Base-by-base conservation (phyloP, 2,888 invertebrate genomes). In the Helicoverpa assulta region DNA sequence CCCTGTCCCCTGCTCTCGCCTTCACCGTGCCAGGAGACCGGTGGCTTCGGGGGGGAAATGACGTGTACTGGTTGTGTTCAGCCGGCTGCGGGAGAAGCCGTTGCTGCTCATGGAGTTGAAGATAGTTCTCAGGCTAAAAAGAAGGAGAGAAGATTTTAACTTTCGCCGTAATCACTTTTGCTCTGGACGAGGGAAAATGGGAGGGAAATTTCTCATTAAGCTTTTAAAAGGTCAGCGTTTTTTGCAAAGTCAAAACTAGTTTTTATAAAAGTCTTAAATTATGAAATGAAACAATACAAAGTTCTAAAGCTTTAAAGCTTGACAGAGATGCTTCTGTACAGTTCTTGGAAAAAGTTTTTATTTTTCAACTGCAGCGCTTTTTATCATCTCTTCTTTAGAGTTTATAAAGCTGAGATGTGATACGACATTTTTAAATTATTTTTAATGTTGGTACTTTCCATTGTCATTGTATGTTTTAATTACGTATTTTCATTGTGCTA, bases 61-160 rank as follows among this genome's bases (percentile, higher is more conserved):
- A 93, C 0, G 95, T 95, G 84, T 95, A 95, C 84, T 95, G 95
- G 83, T 96, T 96, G 81, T 93, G 90, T 75, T 94, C 95, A 2
- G 91, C 78, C n/a, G 92, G 90, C 67, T 95, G 94, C 0, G 94
- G 94, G 0, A 96, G 89, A 0, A 96, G 89, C 0, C 94, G 92
- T 71, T 95, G 96, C 75, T 96, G 96, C 68, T 96, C 96, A 70
- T 96, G 96, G 0, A 96, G 91, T 82, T 95, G 96, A 40, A 96
- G 93, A 73, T 95, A 95, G 78, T 95, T 96, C 73, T 96, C 95
- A 78, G 92, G 88, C 93, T 96, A 86, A 0, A 75, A 76, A 53
- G 5, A 50, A 60, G 21, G 3, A 58, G 51, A 59, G 7, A 7
- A n/a, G 16, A 19, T 0, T 1, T 40, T 29, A 16, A 54, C 29